Percentiles rank a stretch among this genome's conserved stretches.
phyloP scores from a whole-genome alignment of 2,113 vertebrate species.

The Proteles cristata region DNA sequence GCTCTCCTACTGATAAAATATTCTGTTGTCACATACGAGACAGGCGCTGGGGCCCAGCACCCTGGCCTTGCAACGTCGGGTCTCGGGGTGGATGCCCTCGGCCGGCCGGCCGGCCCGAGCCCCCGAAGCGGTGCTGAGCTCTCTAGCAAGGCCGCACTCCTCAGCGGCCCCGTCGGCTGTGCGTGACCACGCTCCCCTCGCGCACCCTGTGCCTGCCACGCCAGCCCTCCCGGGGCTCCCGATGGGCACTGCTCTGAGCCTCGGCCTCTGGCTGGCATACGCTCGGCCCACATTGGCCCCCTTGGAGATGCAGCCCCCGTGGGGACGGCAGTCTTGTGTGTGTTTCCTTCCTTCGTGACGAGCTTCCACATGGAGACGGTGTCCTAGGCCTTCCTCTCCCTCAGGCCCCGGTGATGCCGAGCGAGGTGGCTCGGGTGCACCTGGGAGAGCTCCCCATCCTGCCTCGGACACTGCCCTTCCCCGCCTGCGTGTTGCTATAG shows the following conservation, averaged over 20 bases:
- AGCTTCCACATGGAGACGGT: background rate
- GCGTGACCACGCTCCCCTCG: accelerated
- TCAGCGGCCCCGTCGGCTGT: accelerated
- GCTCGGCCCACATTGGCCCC: too few species aligned
- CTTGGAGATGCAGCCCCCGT: too few species aligned
- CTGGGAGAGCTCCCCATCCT: accelerated
- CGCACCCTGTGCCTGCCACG: background rate
- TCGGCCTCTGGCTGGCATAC: background rate
- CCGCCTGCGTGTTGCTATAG: accelerated
- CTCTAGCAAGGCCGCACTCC: accelerated
- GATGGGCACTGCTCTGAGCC: background rate
- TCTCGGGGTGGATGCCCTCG: background rate
- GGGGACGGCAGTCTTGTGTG: background rate
- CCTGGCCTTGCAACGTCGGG: background rate
- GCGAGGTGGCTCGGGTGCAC: accelerated
- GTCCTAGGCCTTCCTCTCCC: background rate
- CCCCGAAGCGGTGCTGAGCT: background rate
- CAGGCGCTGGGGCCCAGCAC: background rate
- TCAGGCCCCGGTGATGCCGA: accelerated
- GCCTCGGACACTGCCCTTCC: accelerated
- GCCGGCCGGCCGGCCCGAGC: background rate
- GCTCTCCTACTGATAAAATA: background rate
- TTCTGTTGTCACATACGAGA: background rate
- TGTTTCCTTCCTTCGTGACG: background rate
- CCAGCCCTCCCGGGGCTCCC: accelerated